A percentile compares a stretch with the other conserved stretches of the same genome.
phyloP scores from a whole-genome alignment of 2,113 vertebrate species.

The Odocoileus hemionus region DNA sequence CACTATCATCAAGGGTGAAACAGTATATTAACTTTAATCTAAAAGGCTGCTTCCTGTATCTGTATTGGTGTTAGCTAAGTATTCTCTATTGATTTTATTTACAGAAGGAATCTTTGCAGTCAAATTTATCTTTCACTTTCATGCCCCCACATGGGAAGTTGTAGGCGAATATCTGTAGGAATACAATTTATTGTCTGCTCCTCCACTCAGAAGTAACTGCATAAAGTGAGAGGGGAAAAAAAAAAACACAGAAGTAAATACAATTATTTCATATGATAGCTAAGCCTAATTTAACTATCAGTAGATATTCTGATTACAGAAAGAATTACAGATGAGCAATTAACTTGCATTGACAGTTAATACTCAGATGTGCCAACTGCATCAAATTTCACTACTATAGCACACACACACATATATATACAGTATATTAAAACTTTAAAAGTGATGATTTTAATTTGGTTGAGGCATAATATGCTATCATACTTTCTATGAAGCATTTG shows the following conservation, averaged over 20 bases:
- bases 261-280: slow-evolving; percentile 9
- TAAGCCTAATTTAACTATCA: slow-evolving; percentile 16
- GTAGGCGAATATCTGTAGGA: slow-evolving; percentile 89
- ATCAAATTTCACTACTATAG: not conserved
- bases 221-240: slow-evolving; percentile 39
- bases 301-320: slow-evolving; percentile 13
- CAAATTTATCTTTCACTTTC: slow-evolving; percentile 65
- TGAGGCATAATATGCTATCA: not conserved
- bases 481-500: slow-evolving; percentile 20
- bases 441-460: not conserved
- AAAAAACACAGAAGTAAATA: slow-evolving; percentile 33
- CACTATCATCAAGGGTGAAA: slow-evolving; percentile 7
- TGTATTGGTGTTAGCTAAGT: not conserved
- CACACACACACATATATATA: not conserved
- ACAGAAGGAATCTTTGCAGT: not conserved
- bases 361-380: not conserved
- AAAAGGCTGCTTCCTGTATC: slow-evolving; percentile 7
- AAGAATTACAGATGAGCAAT: not conserved
- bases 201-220: slow-evolving; percentile 95
- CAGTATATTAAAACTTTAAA: not conserved
- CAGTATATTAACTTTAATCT: not conserved
- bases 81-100: not conserved
- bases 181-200: slow-evolving; percentile 98
- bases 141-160: slow-evolving; percentile 89
- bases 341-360: not conserved